phyloP scores from a whole-genome alignment of 2,113 vertebrate species.

The Nothocercus julius region DNA sequence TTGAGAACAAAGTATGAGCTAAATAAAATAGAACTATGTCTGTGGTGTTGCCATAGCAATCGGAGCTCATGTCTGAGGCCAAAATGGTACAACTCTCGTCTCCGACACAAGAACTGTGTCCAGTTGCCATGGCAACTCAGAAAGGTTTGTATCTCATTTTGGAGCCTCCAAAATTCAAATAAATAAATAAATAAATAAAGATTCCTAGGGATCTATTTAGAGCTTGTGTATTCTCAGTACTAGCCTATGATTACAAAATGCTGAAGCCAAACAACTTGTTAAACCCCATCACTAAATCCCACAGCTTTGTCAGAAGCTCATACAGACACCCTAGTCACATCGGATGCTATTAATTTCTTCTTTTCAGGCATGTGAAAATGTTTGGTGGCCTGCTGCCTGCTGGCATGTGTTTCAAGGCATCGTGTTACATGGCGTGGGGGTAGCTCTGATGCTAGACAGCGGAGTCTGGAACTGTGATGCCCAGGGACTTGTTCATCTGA shows the following conservation, averaged over 20 bases:
- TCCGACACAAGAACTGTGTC: constrained; percentile 34
- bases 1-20: neutral
- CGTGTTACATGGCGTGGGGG: neutral
- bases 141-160: neutral
- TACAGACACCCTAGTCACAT: neutral
- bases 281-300: neutral
- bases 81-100: constrained; percentile 36
- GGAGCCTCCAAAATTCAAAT: neutral
- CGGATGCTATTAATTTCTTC: neutral
- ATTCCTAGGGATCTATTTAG: neutral
- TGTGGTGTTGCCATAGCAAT: constrained; percentile 66
- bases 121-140: constrained; percentile 55
- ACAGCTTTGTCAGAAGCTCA: neutral
- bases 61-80: constrained; percentile 40
- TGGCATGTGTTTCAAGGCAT: neutral
- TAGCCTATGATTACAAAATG: neutral
- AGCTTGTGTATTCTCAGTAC: neutral
- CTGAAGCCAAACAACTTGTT: neutral
- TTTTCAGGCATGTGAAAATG: neutral
- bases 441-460: neutral
- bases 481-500: neutral
- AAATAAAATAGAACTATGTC: constrained; percentile 36
- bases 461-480: neutral
- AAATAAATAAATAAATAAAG: neutral
- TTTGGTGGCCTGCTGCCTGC: constrained; percentile 30